These are phyloP conservation scores for Idaea biselata DNA, from an alignment of 2,888 invertebrate genomes.

Conservation along the genomic window DNA sequence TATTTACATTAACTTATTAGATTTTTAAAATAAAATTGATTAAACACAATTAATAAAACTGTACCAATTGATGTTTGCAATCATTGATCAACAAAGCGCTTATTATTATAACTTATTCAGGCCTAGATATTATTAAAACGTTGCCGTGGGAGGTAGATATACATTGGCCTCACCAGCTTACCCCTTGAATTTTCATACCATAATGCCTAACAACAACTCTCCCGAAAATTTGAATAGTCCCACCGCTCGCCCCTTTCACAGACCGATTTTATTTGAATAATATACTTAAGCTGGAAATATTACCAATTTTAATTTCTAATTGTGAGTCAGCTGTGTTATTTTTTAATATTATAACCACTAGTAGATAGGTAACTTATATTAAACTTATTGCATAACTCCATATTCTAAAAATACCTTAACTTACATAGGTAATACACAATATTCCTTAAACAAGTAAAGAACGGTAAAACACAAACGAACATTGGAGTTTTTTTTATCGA, in stretches of 20 bases:
- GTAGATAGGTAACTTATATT: no score
- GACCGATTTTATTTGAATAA: neutral
- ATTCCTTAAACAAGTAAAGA: no score
- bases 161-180: neutral
- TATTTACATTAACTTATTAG: no score
- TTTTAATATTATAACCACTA: neutral
- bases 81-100: neutral
- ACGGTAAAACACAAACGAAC: no score
- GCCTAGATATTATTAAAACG: neutral
- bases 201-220: slow-evolving; percentile 1
- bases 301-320: neutral
- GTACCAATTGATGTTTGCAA: neutral
- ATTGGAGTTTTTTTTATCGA: no score
- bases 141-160: neutral
- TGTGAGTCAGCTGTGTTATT: neutral
- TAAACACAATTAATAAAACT: no score
- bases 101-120: neutral
- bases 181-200: neutral
- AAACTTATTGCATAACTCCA: no score
- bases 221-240: slow-evolving; percentile 1
- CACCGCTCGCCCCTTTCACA: neutral
- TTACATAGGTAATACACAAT: no score
- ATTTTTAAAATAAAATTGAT: no score
- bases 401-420: no score
- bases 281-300: neutral